Evolutionary conservation across 35 echinoderm and acorn worm genomes (phyloP).

Genomic region (Anneissia japonica): DNA sequence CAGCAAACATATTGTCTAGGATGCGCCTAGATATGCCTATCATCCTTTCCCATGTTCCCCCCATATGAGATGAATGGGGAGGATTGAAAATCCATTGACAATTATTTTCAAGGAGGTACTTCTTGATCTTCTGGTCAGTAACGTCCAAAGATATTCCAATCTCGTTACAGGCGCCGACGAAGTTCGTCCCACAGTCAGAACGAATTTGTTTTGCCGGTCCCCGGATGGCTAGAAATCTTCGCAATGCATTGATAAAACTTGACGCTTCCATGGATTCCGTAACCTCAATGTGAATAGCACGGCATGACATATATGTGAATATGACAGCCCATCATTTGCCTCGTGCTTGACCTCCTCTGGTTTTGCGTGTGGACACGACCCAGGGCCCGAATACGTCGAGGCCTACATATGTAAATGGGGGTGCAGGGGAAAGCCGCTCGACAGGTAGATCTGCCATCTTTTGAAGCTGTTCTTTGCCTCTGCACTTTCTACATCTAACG

Average conservation of each 20-base stretch:
- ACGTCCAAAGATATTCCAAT: neutral
- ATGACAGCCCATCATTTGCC: neutral
- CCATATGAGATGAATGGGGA: neutral
- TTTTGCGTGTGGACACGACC: neutral
- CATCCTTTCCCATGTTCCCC: neutral
- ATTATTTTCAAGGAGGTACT: neutral
- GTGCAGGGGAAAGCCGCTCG: neutral
- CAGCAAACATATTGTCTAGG: neutral
- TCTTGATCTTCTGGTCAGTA: neutral
- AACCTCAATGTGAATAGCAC: neutral
- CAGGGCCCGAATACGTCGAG: neutral
- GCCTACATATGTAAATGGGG: neutral
- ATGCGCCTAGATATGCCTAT: neutral
- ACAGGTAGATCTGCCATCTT: neutral
- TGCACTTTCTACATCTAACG: no score
- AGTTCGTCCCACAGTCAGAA: neutral
- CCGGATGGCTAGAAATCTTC: neutral
- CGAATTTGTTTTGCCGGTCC: neutral
- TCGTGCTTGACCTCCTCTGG: neutral
- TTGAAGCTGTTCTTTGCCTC: neutral
- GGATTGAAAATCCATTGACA: neutral
- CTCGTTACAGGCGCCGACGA: neutral
- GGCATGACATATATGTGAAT: neutral
- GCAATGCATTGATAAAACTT: neutral
- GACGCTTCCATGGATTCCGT: neutral